Conservation (phyloP, 2,797 vertebrate species). For the Schizopygopsis pylzovi region DNA sequence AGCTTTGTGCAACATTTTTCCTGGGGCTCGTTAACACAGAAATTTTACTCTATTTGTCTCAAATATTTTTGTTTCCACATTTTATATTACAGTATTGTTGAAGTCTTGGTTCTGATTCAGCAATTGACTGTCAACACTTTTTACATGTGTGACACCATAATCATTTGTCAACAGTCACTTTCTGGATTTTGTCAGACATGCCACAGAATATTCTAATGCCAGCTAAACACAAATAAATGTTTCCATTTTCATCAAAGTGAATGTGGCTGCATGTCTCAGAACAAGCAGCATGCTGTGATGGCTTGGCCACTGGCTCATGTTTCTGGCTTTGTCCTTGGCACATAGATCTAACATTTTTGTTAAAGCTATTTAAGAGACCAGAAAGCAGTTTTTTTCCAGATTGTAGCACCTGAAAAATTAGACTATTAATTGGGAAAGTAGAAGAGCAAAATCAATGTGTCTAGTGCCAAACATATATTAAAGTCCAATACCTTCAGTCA, state of each 20-base stretch:
- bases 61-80: neutral
- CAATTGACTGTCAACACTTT: neutral
- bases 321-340: slow-evolving; percentile 47
- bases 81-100: neutral
- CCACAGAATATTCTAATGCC: slow-evolving; percentile 39
- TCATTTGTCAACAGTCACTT: slow-evolving; percentile 14
- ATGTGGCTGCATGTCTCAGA: slow-evolving; percentile 11
- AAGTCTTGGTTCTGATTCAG: slow-evolving; percentile 4
- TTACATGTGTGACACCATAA: slow-evolving; percentile 1
- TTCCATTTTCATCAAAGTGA: slow-evolving; percentile 37
- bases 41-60: neutral
- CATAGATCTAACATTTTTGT: slow-evolving; percentile 35
- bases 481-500: slow-evolving; percentile 88
- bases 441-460: neutral
- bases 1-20: neutral
- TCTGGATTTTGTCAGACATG: slow-evolving; percentile 33
- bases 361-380: slow-evolving; percentile 41
- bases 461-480: neutral
- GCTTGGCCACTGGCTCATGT: slow-evolving; percentile 45
- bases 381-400: slow-evolving; percentile 24
- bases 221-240: slow-evolving; percentile 31
- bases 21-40: neutral
- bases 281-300: slow-evolving; percentile 51
- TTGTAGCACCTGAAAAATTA: neutral
- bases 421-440: neutral